phyloP scores from a whole-genome alignment of 2,888 invertebrate species.

The Junonia oenone region DNA sequence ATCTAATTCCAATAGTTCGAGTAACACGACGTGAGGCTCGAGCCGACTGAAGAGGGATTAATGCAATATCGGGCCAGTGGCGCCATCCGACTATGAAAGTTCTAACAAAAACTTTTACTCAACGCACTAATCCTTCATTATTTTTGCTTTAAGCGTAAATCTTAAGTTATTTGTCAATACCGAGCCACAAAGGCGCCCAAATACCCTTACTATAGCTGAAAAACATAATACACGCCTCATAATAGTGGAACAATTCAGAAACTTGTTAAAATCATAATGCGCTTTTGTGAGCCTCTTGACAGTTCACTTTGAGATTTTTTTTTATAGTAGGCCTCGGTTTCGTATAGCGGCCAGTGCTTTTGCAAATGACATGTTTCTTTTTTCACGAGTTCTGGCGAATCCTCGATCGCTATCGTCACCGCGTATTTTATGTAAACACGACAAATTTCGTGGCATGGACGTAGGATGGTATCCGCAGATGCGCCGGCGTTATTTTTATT shows the following conservation, averaged over 20 bases:
- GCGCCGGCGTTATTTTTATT: slow-evolving; percentile 73
- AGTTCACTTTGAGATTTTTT: slow-evolving; percentile 59
- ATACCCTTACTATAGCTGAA: slow-evolving; percentile 72
- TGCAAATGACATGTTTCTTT: slow-evolving; percentile 58
- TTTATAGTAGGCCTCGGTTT: slow-evolving; percentile 44
- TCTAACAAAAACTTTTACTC: slow-evolving; percentile 46
- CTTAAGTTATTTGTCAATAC: slow-evolving; percentile 78
- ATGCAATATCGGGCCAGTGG: slow-evolving; percentile 65
- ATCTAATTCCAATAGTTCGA: slow-evolving; percentile 57
- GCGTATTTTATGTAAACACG: slow-evolving; percentile 77
- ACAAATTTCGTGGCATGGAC: slow-evolving; percentile 65
- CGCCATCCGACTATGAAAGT: slow-evolving; percentile 56
- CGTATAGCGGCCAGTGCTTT: slow-evolving; percentile 49
- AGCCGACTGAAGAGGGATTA: slow-evolving; percentile 48
- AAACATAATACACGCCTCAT: slow-evolving; percentile 76
- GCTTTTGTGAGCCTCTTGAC: slow-evolving; percentile 71
- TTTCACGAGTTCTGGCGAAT: slow-evolving; percentile 58
- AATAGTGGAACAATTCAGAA: slow-evolving; percentile 72
- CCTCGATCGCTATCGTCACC: slow-evolving; percentile 64
- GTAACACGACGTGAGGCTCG: slow-evolving; percentile 45
- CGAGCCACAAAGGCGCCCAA: slow-evolving; percentile 74
- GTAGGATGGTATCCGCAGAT: slow-evolving; percentile 70
- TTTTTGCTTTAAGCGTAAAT: slow-evolving; percentile 70
- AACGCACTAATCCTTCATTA: slow-evolving; percentile 71
- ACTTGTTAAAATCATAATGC: slow-evolving; percentile 77